These are phyloP conservation scores for Cephus pygmeus DNA, from an alignment of 2,888 invertebrate species.

Conservation along the genomic window DNA sequence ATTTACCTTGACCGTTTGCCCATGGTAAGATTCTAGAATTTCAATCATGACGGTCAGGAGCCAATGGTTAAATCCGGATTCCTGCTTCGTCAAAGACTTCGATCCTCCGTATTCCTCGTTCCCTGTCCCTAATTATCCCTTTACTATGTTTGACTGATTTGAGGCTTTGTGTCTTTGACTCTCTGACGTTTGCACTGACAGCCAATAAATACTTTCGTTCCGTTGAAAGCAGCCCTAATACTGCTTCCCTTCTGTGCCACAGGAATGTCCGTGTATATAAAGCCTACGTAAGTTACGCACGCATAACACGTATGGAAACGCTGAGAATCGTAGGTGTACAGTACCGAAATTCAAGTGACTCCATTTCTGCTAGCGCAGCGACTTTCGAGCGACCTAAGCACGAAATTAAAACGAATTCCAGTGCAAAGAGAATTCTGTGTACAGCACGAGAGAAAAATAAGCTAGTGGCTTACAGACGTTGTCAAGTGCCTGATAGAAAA, in stretches of 20 bases:
- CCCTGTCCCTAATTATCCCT: background rate
- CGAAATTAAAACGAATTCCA: background rate
- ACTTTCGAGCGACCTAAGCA: background rate
- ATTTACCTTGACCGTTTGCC: background rate
- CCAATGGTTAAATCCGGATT: background rate
- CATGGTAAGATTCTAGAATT: background rate
- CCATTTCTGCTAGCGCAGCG: background rate
- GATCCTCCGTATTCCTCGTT: background rate
- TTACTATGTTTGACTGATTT: background rate
- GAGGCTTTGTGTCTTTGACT: background rate
- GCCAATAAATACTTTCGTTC: background rate
- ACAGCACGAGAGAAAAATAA: background rate
- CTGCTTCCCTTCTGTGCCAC: background rate
- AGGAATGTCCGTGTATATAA: background rate
- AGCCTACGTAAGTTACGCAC: background rate
- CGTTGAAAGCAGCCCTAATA: background rate
- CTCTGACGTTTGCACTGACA: background rate
- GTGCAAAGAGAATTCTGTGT: background rate
- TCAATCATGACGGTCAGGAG: background rate
- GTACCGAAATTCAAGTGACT: background rate
- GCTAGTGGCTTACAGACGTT: background rate
- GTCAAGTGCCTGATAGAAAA: background rate
- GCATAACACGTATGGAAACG: background rate
- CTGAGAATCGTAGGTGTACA: background rate
- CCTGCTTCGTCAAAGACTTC: background rate